Evolutionary conservation across 2,888 invertebrate genomes (phyloP).

Genomic region (Hypercompe scribonia): DNA sequence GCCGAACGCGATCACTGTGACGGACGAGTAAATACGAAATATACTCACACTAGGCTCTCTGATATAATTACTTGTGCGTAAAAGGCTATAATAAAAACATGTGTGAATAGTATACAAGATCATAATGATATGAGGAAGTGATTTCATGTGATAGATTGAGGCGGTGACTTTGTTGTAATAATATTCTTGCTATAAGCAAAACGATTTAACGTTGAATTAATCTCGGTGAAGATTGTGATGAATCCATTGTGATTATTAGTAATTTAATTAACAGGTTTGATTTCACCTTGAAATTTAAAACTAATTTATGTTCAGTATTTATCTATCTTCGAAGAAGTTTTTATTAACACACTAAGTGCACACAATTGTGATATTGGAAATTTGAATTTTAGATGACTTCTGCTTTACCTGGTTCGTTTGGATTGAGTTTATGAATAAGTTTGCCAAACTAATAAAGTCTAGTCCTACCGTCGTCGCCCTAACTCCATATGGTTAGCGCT

Average conservation of each 20-base stretch:
- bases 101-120: neutral
- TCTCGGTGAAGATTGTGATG: neutral
- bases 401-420: too few relatives aligned
- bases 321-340: neutral
- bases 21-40: too few relatives aligned
- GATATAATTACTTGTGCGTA: neutral
- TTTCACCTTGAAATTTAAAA: constrained; percentile 7
- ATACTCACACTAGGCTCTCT: too few relatives aligned
- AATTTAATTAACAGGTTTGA: neutral
- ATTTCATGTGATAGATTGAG: neutral
- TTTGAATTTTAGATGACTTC: too few relatives aligned
- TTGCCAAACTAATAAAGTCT: neutral
- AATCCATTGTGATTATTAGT: neutral
- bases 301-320: neutral
- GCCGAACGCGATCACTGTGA: too few relatives aligned
- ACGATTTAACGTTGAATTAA: neutral
- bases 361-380: too few relatives aligned
- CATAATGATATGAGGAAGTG: neutral
- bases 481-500: neutral
- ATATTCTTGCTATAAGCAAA: neutral
- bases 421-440: too few relatives aligned
- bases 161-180: neutral
- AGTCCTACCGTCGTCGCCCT: neutral
- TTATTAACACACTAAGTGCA: neutral
- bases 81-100: neutral